These are phyloP conservation scores for Porites australiensis DNA, from an alignment of 64 coral and sea anemone genomes.

Conservation along the genomic window DNA sequence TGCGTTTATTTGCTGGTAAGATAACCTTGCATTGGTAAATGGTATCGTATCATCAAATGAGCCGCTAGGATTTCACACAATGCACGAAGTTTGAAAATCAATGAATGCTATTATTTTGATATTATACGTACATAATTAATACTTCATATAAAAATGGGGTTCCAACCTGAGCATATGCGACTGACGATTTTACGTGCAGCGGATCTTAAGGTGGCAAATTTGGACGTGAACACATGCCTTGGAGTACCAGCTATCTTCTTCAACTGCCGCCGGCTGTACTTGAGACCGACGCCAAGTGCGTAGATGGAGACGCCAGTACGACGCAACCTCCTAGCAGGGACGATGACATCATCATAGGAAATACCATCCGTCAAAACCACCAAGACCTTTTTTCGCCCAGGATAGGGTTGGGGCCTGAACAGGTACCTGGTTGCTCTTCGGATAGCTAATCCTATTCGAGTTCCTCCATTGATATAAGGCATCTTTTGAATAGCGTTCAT, in stretches of 20 bases:
- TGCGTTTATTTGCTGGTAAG: no score
- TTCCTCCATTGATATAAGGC: constrained; percentile 75
- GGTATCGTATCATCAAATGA: no score
- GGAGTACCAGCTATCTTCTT: constrained; percentile 65
- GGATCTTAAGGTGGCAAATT: constrained; percentile 78
- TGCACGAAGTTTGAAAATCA: no score
- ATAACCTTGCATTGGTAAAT: no score
- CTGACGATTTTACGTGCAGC: constrained; percentile 72
- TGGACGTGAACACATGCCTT: constrained; percentile 84
- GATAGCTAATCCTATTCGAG: constrained; percentile 83
- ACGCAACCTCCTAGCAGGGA: constrained; percentile 75
- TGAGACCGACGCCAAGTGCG: constrained; percentile 77
- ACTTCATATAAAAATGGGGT: no score
- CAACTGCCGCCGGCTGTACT: constrained; percentile 84
- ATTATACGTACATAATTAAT: no score
- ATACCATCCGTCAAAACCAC: constrained; percentile 91
- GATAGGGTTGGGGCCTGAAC: constrained; percentile 44
- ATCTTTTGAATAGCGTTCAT: constrained; percentile 78
- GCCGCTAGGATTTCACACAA: no score
- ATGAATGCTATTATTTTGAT: no score
- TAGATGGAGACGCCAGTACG: constrained; percentile 81
- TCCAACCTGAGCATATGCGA: constrained; percentile 81
- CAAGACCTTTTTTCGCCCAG: constrained; percentile 76
- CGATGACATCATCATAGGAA: constrained; percentile 72
- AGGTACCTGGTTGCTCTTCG: constrained; percentile 69